Evolutionary conservation across 2,113 vertebrate genomes (phyloP).

Genomic region (Chunga burmeisteri): DNA sequence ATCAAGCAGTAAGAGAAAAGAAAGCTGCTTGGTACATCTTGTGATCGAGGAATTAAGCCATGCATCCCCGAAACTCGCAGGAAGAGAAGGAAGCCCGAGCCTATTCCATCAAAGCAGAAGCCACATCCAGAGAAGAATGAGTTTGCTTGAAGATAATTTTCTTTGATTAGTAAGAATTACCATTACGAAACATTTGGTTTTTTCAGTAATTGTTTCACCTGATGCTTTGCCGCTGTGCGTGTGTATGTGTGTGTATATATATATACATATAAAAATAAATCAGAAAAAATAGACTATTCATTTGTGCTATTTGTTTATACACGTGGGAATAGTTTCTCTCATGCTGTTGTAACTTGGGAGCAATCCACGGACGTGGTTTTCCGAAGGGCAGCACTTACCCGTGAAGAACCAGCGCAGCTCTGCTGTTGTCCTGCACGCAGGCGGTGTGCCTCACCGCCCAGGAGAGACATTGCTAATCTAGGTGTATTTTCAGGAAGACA

Average conservation of each 20-base stretch:
- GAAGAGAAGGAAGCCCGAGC: neutral
- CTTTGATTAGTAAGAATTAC: neutral
- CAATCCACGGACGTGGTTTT: fast-evolving
- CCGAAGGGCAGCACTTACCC: neutral
- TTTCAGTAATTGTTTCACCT: neutral
- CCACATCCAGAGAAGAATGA: neutral
- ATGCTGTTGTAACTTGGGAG: neutral
- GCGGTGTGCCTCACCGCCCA: fast-evolving
- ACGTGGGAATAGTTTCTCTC: neutral
- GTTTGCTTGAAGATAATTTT: neutral
- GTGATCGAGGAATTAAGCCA: neutral
- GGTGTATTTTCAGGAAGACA: neutral
- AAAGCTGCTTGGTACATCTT: neutral
- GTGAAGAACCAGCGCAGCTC: neutral
- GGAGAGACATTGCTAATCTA: neutral
- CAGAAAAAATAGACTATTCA: neutral
- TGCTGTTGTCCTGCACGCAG: fast-evolving
- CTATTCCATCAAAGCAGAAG: neutral
- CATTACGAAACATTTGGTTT: neutral
- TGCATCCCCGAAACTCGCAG: neutral
- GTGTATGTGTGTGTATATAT: neutral
- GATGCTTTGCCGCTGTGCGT: neutral
- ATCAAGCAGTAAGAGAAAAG: neutral
- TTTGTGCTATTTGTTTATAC: neutral
- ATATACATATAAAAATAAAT: neutral